These are phyloP conservation scores for Dendronephthya gigantea DNA, from an alignment of 64 coral and sea anemone genomes.

Conservation along the genomic window DNA sequence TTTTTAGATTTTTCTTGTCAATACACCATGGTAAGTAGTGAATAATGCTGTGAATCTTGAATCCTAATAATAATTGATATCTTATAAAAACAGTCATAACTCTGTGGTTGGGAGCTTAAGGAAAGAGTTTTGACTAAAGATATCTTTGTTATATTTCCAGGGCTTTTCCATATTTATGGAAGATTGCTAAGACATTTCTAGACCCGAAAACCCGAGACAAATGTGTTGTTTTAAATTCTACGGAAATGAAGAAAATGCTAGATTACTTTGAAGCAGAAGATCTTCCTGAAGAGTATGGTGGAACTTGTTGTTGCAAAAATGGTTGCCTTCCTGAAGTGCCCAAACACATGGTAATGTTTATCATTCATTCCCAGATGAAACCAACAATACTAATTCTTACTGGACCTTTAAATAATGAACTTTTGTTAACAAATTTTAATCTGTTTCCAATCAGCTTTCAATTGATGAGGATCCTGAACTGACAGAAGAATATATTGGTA, in stretches of 20 bases:
- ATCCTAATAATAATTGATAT: too few relatives aligned
- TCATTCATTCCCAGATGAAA: neutral
- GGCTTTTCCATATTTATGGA: constrained; percentile 91
- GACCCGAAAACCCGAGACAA: constrained; percentile 82
- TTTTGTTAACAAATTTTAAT: neutral
- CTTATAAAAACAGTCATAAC: too few relatives aligned
- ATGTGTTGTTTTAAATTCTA: constrained; percentile 62
- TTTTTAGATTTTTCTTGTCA: constrained; percentile 91
- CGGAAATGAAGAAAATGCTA: constrained; percentile 49
- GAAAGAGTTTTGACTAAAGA: too few relatives aligned
- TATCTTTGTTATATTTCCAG: too few relatives aligned
- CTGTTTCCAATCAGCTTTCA: neutral
- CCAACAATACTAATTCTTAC: too few relatives aligned
- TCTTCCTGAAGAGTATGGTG: constrained; percentile 77
- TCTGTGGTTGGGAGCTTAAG: too few relatives aligned
- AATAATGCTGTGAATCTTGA: neutral
- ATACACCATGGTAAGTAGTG: constrained; percentile 84
- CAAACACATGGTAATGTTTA: constrained; percentile 64
- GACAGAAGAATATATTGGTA: constrained; percentile 9
- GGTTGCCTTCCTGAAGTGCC: constrained; percentile 75
- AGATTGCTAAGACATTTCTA: constrained; percentile 61
- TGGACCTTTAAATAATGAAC: neutral
- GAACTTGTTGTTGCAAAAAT: constrained; percentile 52
- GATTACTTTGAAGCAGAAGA: constrained; percentile 81
- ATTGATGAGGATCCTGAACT: neutral